Evolutionary conservation across 2,888 invertebrate genomes (phyloP), one percentile per base, ranked within the genome.

Genomic region (Bembecia ichneumoniformis): DNA sequence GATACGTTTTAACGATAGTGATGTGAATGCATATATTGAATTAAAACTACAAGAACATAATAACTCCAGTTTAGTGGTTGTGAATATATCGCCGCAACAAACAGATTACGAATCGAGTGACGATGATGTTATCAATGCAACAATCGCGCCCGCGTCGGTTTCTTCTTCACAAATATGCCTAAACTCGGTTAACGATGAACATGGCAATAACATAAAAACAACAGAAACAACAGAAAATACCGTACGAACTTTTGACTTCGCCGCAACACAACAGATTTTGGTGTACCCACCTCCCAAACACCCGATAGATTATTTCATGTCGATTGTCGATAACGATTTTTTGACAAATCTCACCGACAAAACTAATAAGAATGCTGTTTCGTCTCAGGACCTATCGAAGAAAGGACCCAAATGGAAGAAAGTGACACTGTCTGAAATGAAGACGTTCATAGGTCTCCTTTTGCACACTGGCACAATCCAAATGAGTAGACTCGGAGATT

Each of bases 391-490:
- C 43, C 4, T 34, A 10, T 11, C 17, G 9, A 13, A 20, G 5
- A 45, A 11, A 17, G 28, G n/a, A 7, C 4, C n/a, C 7, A 46
- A 17, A 11, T 72, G 66, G 66, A 63, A 62, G 56, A 56, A 62
- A 47, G 49, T 71, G 35, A 60, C 59, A 20, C 28, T 51, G 5
- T 49, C 52, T 43, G 59, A 71, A 57, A 53, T 74, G 13, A 50
- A 57, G 51, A 64, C 55, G 52, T 74, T 75, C 60, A 43, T 77
- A 3, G 74, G 74, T 34, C 53, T 77, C n/a, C 48, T 76, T 7
- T 60, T 74, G 47, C 70, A 75, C 54, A 74, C 67, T 53, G 74
- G 72, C 15, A 68, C 66, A 34, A 66, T 73, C 16, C 54, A 55
- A 43, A 46, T 71, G 16, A 69, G 66, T 36, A 52, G 68, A 43